A percentile compares a stretch with the other conserved stretches of the same genome.
phyloP scores from a whole-genome alignment of 2,797 vertebrate genomes.

The Chrosomus eos region DNA sequence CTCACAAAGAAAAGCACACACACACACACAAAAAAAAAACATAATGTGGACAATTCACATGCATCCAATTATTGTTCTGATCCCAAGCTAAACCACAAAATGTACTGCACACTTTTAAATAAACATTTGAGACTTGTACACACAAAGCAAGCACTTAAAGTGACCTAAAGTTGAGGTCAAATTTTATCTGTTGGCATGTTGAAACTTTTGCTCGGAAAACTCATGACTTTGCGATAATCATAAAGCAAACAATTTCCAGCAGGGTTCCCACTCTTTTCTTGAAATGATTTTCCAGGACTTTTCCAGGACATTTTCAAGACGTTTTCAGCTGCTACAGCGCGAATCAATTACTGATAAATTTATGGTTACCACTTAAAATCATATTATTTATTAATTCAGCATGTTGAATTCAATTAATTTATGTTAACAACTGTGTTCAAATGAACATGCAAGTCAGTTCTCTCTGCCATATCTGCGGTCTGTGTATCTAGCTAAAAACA shows the following conservation, averaged over 20 bases:
- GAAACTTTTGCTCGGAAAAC: slow-evolving; percentile 11
- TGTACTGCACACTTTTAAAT: background rate
- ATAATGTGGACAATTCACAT: slow-evolving; percentile 10
- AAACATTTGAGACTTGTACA: background rate
- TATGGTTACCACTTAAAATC: too few species aligned
- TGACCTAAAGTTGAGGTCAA: background rate
- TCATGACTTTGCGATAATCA: slow-evolving; percentile 10
- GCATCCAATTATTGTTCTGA: background rate
- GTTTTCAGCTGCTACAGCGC: too few species aligned
- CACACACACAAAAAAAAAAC: slow-evolving; percentile 10
- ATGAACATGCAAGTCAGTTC: too few species aligned
- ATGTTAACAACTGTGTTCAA: too few species aligned
- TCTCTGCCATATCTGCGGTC: too few species aligned
- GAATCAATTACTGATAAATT: too few species aligned
- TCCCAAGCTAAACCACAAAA: background rate
- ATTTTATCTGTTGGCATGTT: slow-evolving; percentile 17
- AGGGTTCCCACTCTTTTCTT: too few species aligned
- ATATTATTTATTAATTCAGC: too few species aligned
- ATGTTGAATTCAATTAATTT: too few species aligned
- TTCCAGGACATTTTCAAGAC: too few species aligned
- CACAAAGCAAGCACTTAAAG: background rate
- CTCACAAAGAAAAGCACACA: slow-evolving; percentile 10
- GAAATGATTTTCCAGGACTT: too few species aligned
- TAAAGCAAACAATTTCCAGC: background rate
- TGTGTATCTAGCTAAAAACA: too few species aligned